Conservation (phyloP, 2,113 vertebrate species). For the Sinocyclocheilus rhinocerous region DNA sequence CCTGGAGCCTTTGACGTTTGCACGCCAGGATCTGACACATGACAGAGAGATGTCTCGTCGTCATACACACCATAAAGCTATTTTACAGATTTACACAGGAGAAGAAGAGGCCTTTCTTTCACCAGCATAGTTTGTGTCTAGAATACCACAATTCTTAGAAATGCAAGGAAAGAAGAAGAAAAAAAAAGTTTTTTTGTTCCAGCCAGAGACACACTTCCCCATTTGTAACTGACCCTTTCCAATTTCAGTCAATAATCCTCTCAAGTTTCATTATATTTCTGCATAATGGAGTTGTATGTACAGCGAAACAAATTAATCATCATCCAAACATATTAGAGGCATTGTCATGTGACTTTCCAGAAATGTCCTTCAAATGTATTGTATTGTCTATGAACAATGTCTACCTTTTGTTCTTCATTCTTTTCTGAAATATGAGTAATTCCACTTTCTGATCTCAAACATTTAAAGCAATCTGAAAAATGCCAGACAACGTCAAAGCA, state of each 20-base stretch:
- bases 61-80: background rate
- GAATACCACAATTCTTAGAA: background rate
- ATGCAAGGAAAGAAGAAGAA: background rate
- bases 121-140: background rate
- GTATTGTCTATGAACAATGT: background rate
- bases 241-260: background rate
- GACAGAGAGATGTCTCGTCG: background rate
- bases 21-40: background rate
- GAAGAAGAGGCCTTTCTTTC: background rate
- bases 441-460: too few species aligned
- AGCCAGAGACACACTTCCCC: background rate
- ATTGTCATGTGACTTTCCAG: background rate
- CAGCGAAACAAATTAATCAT: background rate
- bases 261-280: background rate
- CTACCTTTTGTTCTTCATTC: background rate
- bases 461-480: too few species aligned
- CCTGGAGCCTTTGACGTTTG: background rate
- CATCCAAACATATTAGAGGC: background rate
- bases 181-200: background rate
- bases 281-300: background rate
- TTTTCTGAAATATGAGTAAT: too few species aligned
- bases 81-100: background rate
- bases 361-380: background rate
- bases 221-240: background rate
- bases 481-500: too few species aligned